Conservation (phyloP, 2,797 vertebrate species). For the Sebastes melanostomus region DNA sequence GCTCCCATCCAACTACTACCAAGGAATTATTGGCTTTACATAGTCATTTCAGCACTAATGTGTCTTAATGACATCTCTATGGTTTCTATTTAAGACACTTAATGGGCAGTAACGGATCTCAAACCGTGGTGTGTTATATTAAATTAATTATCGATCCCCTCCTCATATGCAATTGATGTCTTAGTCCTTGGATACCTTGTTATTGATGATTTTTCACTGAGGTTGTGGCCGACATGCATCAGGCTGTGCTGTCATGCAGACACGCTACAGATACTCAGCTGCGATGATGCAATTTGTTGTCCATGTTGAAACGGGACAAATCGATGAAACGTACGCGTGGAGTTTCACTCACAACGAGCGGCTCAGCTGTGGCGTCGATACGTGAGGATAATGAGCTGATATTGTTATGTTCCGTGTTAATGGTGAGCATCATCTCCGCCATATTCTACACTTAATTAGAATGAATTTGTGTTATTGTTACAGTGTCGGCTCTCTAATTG, state of each 20-base stretch:
- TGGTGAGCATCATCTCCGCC: conserved; percentile 8
- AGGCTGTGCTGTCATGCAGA: background rate
- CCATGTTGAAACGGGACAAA: conserved; percentile 21
- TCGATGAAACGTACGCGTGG: conserved; percentile 8
- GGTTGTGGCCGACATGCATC: conserved; percentile 17
- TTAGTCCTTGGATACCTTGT: conserved; percentile 56
- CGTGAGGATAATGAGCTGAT: conserved; percentile 33
- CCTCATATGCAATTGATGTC: conserved; percentile 60
- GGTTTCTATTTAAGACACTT: conserved; percentile 60
- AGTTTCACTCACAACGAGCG: background rate
- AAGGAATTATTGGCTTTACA: conserved; percentile 56
- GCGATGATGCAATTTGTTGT: conserved; percentile 13
- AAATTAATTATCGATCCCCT: conserved; percentile 77
- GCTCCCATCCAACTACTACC: conserved; percentile 30
- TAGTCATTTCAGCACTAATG: conserved; percentile 59
- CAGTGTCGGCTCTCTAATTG: conserved; percentile 16
- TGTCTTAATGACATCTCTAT: conserved; percentile 64
- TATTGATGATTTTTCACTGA: conserved; percentile 48
- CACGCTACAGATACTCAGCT: background rate
- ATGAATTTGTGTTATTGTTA: conserved; percentile 38
- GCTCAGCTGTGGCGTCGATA: conserved; percentile 1
- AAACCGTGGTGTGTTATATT: conserved; percentile 66
- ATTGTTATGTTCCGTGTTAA: conserved; percentile 21
- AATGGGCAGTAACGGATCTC: conserved; percentile 72
- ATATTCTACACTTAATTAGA: conserved; percentile 50